phyloP scores from a whole-genome alignment of 2,797 vertebrate species.

The Gymnocypris eckloni region DNA sequence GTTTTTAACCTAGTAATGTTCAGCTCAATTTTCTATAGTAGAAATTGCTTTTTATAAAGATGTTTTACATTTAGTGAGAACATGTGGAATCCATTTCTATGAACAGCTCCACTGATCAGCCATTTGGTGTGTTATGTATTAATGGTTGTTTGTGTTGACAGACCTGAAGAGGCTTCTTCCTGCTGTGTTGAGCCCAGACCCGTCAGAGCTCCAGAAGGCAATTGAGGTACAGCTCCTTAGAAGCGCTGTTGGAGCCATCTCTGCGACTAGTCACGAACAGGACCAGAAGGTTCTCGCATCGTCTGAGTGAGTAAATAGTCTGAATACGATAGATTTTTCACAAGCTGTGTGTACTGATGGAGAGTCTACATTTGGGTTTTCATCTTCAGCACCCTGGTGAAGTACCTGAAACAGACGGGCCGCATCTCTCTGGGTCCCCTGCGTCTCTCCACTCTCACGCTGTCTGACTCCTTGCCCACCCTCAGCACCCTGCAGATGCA shows the following conservation, averaged over 20 bases:
- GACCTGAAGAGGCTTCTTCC: slow-evolving; percentile 96
- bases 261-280: slow-evolving; percentile 82
- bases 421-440: slow-evolving; percentile 93
- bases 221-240: slow-evolving; percentile 96
- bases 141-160: slow-evolving; percentile 62
- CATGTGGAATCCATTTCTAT: not conserved
- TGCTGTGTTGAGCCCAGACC: slow-evolving; percentile 92
- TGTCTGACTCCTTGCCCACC: slow-evolving; percentile 88
- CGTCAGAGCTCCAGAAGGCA: slow-evolving; percentile 94
- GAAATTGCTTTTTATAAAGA: too few relatives aligned
- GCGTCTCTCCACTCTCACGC: slow-evolving; percentile 89
- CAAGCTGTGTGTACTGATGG: not conserved
- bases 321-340: not conserved
- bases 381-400: slow-evolving; percentile 85
- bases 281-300: slow-evolving; percentile 85
- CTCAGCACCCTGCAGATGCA: slow-evolving; percentile 91
- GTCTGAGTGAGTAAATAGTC: slow-evolving; percentile 85
- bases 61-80: not conserved
- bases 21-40: too few relatives aligned
- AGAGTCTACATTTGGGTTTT: not conserved
- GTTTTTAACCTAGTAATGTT: too few relatives aligned
- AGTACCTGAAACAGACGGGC: slow-evolving; percentile 94
- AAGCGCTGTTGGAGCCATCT: slow-evolving; percentile 88
- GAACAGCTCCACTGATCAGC: not conserved
- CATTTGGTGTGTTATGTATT: not conserved